These are phyloP conservation scores for Hetaerina titia DNA, from an alignment of 2,888 invertebrate genomes.

Conservation along the genomic window DNA sequence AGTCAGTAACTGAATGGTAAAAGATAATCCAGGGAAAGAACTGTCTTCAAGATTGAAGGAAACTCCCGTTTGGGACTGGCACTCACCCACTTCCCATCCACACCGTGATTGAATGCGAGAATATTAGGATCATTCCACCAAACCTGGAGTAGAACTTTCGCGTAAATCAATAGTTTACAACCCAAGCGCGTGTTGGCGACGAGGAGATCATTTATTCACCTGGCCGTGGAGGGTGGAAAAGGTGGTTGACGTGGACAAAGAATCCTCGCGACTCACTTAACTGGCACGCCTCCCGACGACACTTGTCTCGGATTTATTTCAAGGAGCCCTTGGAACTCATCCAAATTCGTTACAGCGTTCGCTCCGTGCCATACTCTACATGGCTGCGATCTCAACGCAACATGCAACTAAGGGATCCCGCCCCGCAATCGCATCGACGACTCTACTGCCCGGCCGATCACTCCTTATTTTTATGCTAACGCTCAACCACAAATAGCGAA, in stretches of 20 bases:
- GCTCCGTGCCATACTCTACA: not conserved
- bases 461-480: no score
- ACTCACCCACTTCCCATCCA: not conserved
- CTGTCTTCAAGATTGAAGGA: not conserved
- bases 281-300: not conserved
- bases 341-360: not conserved
- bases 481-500: no score
- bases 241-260: not conserved
- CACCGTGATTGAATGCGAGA: not conserved
- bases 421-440: not conserved
- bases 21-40: no score
- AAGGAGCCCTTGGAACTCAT: not conserved
- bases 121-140: not conserved
- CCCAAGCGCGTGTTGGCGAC: not conserved
- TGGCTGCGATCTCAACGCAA: not conserved
- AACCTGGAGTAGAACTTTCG: not conserved
- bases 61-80: not conserved
- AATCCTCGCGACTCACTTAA: not conserved
- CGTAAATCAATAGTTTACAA: constrained; percentile 1
- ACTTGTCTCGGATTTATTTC: not conserved
- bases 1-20: no score
- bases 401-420: not conserved
- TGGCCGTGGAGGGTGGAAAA: not conserved
- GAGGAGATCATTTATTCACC: not conserved
- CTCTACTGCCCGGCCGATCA: no score